A percentile compares a stretch with the other conserved stretches of the same genome.
Conservation (phyloP, 1,140 invertebrate species). For the Euglossa dilemma region DNA sequence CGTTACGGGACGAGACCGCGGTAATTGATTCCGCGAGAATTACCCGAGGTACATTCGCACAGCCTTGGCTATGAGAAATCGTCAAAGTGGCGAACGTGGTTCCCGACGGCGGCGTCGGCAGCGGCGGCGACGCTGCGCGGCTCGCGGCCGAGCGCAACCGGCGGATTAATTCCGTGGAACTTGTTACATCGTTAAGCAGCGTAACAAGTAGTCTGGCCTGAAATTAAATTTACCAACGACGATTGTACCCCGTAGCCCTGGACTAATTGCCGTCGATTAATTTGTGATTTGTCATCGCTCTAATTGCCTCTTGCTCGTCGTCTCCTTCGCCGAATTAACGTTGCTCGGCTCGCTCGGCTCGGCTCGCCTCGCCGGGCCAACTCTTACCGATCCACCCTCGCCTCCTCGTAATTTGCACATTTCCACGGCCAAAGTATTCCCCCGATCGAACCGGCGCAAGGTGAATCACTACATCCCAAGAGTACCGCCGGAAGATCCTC, state of each 20-base stretch:
- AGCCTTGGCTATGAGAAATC: conserved; percentile 29
- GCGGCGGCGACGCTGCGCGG: too few species aligned
- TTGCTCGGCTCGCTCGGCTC: not conserved
- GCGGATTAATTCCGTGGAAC: conserved; percentile 66
- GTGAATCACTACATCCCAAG: conserved; percentile 49
- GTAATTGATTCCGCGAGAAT: conserved; percentile 61
- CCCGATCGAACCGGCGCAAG: conserved; percentile 12
- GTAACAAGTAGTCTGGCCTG: conserved; percentile 62
- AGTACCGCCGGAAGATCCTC: not conserved
- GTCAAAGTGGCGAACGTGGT: conserved; percentile 34
- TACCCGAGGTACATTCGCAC: conserved; percentile 50
- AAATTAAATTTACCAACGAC: conserved; percentile 64
- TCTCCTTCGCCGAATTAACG: conserved; percentile 23
- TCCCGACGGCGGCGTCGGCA: not conserved
- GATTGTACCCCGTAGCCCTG: conserved; percentile 26
- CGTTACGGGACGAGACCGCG: conserved; percentile 8
- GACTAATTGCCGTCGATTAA: conserved; percentile 47
- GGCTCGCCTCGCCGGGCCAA: not conserved
- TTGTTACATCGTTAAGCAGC: conserved; percentile 66
- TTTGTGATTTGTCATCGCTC: conserved; percentile 54
- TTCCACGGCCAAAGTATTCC: conserved; percentile 4
- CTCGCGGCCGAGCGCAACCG: not conserved
- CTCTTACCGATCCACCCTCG: not conserved
- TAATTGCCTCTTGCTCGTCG: conserved; percentile 48
- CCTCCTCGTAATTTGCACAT: conserved; percentile 23